A percentile compares a stretch with the other conserved stretches of the same genome.
These are phyloP conservation scores for Emberiza fucata DNA, from an alignment of 2,113 vertebrate species.

Conservation along the genomic window DNA sequence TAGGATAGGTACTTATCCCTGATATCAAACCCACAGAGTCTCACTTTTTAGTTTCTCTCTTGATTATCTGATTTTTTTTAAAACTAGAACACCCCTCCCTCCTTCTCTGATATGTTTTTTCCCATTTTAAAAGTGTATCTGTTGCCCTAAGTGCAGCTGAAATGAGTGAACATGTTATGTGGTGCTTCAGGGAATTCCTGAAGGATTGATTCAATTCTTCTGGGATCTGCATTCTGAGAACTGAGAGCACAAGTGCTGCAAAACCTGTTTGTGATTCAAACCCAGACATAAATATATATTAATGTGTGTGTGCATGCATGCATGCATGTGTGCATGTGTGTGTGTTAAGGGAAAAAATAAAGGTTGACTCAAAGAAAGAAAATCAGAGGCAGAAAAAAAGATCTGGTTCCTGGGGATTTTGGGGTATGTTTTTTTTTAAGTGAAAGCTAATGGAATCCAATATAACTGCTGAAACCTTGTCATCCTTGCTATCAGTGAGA, in stretches of 20 bases:
- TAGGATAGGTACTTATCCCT: not conserved
- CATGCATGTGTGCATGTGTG: too few species aligned
- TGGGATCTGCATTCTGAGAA: constrained; percentile 53
- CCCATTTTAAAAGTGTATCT: constrained; percentile 18
- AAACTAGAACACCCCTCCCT: not conserved
- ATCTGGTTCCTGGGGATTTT: not conserved
- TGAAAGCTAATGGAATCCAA: constrained; percentile 75
- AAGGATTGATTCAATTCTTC: constrained; percentile 52
- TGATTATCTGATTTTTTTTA: not conserved
- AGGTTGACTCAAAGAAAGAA: constrained; percentile 6
- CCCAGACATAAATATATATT: constrained; percentile 1
- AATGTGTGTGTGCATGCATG: not conserved
- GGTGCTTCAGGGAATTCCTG: constrained; percentile 36
- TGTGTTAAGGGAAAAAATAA: not conserved
- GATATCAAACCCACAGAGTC: not conserved
- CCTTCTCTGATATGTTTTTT: not conserved
- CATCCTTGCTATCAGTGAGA: constrained; percentile 72
- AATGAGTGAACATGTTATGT: constrained; percentile 19
- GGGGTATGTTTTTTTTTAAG: constrained; percentile 34
- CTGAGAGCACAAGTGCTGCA: not conserved
- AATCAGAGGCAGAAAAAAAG: not conserved
- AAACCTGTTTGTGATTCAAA: constrained; percentile 60
- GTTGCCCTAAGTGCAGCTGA: constrained; percentile 14
- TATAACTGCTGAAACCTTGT: constrained; percentile 72
- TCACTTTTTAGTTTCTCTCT: not conserved